Evolutionary conservation across 2,797 vertebrate genomes (phyloP).

Genomic region (Schizopygopsis pylzovi): DNA sequence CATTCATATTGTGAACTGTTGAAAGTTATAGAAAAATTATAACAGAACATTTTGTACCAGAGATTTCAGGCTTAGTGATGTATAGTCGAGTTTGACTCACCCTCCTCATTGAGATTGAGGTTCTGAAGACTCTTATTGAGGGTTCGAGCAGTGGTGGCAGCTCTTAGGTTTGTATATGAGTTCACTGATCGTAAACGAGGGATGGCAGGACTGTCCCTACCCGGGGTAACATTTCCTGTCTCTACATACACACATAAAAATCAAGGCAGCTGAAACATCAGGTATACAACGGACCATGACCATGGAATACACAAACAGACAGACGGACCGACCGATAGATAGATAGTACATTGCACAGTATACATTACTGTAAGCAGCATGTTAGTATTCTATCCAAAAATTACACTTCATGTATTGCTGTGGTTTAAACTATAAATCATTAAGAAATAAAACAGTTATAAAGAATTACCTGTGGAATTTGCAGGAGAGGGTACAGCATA

Average conservation of each 20-base stretch:
- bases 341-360: neutral
- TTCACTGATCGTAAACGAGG: conserved; percentile 92
- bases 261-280: neutral
- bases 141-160: conserved; percentile 88
- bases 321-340: neutral
- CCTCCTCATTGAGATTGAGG: conserved; percentile 94
- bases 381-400: neutral
- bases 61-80: neutral
- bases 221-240: conserved; percentile 88
- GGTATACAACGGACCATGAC: neutral
- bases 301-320: neutral
- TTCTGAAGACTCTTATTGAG: conserved; percentile 98
- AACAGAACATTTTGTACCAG: neutral
- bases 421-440: neutral
- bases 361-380: neutral
- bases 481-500: conserved; percentile 91
- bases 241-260: conserved; percentile 68
- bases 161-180: conserved; percentile 96
- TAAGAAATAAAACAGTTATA: neutral
- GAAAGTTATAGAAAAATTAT: neutral
- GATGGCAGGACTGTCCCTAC: conserved; percentile 89
- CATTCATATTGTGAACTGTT: neutral
- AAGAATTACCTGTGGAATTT: conserved; percentile 80
- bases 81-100: conserved; percentile 72
- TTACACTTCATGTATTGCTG: neutral